Base-by-base conservation (phyloP, 2,888 invertebrate genomes). In the Epinotia nisella region DNA sequence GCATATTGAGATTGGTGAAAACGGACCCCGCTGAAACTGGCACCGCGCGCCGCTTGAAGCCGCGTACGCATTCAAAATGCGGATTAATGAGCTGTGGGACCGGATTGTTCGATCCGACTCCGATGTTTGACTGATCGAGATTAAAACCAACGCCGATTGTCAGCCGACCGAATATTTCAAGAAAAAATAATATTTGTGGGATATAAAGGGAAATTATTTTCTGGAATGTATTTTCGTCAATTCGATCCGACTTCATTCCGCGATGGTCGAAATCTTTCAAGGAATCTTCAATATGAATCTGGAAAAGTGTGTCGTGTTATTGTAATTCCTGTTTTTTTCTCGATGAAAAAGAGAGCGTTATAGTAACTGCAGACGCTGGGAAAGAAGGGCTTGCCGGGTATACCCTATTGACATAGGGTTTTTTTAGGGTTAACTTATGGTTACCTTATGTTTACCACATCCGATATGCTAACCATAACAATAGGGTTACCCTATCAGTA, bases 1-100 rank as follows among this genome's bases (percentile, higher is more conserved):
- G n/a, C n/a, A n/a, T n/a, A n/a, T n/a, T n/a, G n/a, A n/a, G n/a
- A n/a, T n/a, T n/a, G n/a, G n/a, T n/a, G n/a, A n/a, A n/a, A n/a
- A n/a, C n/a, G n/a, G n/a, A n/a, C n/a, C n/a, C n/a, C n/a, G 69
- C 69, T 61, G 7, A 13, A 4, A 39, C 35, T 61, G 17, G n/a
- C 17, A 11, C 41, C 69, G 5, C 24, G n/a, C n/a, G 70, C 74
- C 72, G 73, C 76, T 69, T 70, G 74, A 70, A 75, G 68, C 72
- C 66, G 75, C 55, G 65, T 76, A 68, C 70, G 72, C 74, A 77
- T 77, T 76, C 77, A 81, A 80, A 81, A 77, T 67, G 60, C 60
- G 77, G 71, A 80, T 77, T 81, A 80, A 81, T 79, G 81, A 78
- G 75, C 75, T 74, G 74, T 72, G 77, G 77, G 75, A 75, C 76